phyloP scores from a whole-genome alignment of 2,888 invertebrate genomes.

The Panorpa germanica region DNA sequence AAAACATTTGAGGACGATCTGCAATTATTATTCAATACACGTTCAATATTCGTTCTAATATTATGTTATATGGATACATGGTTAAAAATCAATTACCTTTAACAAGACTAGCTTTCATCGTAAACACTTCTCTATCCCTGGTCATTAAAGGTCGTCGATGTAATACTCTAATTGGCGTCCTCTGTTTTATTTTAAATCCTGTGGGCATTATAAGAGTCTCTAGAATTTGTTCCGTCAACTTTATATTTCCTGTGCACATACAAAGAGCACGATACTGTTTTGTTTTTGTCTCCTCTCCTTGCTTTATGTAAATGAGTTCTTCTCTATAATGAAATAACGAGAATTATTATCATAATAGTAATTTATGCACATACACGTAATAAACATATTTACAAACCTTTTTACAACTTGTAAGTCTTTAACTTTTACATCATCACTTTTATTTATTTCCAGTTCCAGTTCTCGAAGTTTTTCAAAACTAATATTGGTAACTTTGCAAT shows the following conservation, averaged over 20 bases:
- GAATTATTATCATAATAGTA: slow-evolving; percentile 1
- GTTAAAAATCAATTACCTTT: no score
- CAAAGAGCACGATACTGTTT: slow-evolving; percentile 80
- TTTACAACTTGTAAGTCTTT: slow-evolving; percentile 43
- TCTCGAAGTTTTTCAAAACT: slow-evolving; percentile 26
- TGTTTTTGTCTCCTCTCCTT: slow-evolving; percentile 73
- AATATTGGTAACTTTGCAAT: slow-evolving; percentile 38
- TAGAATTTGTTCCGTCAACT: slow-evolving; percentile 31
- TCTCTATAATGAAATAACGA: slow-evolving; percentile 26
- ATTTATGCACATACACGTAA: not conserved
- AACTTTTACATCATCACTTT: slow-evolving; percentile 33
- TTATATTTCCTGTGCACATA: slow-evolving; percentile 24
- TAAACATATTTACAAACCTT: slow-evolving; percentile 6
- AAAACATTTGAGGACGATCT: slow-evolving; percentile 34
- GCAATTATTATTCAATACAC: slow-evolving; percentile 12
- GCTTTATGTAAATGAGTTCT: slow-evolving; percentile 49
- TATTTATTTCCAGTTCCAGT: slow-evolving; percentile 40
- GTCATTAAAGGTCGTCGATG: slow-evolving; percentile 63
- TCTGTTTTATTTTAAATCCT: slow-evolving; percentile 46
- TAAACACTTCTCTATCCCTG: slow-evolving; percentile 44
- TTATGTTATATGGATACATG: not conserved
- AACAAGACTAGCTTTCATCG: slow-evolving; percentile 35
- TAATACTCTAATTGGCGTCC: slow-evolving; percentile 78
- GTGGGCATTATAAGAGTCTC: slow-evolving; percentile 23
- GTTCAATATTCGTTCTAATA: not conserved